Evolutionary conservation across 2,113 vertebrate species (phyloP).

Genomic region (Australoheros scitulus): DNA sequence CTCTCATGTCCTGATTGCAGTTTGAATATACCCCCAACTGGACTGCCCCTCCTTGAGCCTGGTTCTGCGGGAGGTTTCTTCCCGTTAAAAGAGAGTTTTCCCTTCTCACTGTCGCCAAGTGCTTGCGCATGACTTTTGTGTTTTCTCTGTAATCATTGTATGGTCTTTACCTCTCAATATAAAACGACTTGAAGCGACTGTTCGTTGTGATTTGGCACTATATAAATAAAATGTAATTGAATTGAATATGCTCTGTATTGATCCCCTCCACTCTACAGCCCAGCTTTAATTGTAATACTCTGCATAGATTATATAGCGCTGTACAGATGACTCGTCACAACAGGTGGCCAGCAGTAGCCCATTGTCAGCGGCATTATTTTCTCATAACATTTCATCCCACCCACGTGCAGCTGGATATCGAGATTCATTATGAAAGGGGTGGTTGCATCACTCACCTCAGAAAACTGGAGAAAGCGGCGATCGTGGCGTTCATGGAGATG

Average conservation of each 20-base stretch:
- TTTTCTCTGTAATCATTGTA: too few species aligned
- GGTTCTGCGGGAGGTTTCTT: too few species aligned
- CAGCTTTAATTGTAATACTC: not conserved
- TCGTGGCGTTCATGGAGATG: constrained; percentile 90
- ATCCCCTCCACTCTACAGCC: not conserved
- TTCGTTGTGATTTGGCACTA: too few species aligned
- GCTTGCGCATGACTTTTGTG: too few species aligned
- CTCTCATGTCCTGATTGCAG: constrained; percentile 26
- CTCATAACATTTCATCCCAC: not conserved
- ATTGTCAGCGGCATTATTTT: not conserved
- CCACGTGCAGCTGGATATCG: not conserved
- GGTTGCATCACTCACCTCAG: constrained; percentile 83
- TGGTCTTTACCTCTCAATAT: too few species aligned
- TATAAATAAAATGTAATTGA: too few species aligned
- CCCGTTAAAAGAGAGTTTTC: too few species aligned
- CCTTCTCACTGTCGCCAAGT: too few species aligned
- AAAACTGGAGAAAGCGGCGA: constrained; percentile 93
- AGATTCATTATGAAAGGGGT: constrained; percentile 14
- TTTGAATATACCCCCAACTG: not conserved
- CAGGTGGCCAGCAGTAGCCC: not conserved
- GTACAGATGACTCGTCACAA: not conserved
- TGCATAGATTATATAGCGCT: not conserved
- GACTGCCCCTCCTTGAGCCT: too few species aligned
- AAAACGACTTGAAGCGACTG: too few species aligned
- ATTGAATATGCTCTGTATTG: constrained; percentile 24